Conservation (phyloP, 1,140 invertebrate genomes). For the Steinernema feltiae region DNA sequence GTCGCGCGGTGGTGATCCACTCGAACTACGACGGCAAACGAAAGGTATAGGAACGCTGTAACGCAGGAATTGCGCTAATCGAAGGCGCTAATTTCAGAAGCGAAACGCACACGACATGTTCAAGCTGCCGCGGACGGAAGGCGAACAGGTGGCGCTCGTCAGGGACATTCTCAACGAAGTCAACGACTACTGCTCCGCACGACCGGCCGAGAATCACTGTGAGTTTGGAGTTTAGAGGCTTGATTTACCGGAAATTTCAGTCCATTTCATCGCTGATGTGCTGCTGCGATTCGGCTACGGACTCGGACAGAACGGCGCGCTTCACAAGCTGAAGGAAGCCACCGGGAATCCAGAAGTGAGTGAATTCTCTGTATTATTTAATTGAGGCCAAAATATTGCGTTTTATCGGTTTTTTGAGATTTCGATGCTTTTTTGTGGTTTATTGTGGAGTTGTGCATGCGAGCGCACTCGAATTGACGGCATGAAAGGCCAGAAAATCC, state of each 20-base stretch:
- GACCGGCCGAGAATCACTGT: neutral
- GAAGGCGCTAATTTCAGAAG: too few species aligned
- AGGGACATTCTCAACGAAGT: neutral
- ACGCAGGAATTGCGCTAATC: neutral
- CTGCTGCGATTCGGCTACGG: neutral
- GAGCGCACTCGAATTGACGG: too few species aligned
- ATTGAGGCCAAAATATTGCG: neutral
- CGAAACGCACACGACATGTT: neutral
- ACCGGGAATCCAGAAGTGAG: neutral
- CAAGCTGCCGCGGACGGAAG: neutral
- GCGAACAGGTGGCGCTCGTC: neutral
- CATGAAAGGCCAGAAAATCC: too few species aligned
- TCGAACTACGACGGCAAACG: neutral
- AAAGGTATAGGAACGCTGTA: neutral
- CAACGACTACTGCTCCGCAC: neutral
- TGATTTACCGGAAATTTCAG: neutral
- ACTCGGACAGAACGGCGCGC: neutral
- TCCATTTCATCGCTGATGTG: slow-evolving; percentile 2
- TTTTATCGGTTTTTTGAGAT: neutral
- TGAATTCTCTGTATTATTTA: neutral
- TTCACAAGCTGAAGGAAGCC: neutral
- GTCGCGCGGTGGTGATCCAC: neutral
- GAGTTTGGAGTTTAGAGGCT: neutral
- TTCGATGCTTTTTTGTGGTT: neutral
- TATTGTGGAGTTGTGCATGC: too few species aligned